Evolutionary conservation across 2,797 vertebrate species (phyloP).

Genomic region (Neosilurus mollespiculum): DNA sequence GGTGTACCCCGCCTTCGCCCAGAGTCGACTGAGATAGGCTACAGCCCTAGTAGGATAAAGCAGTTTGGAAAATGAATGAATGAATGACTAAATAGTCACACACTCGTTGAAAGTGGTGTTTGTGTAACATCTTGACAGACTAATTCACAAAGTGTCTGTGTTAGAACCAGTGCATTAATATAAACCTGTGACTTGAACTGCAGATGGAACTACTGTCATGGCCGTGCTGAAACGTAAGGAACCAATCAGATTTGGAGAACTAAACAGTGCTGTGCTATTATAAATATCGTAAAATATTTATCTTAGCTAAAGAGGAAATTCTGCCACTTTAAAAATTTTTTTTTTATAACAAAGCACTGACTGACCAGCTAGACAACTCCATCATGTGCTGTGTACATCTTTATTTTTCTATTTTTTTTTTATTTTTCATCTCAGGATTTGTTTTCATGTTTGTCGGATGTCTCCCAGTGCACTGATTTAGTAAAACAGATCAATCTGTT

Average conservation of each 20-base stretch:
- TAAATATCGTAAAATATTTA: not conserved
- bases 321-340: not conserved
- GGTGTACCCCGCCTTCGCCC: too few relatives aligned
- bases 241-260: not conserved
- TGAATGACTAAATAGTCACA: too few relatives aligned
- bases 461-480: not conserved
- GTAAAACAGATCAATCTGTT: not conserved
- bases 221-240: not conserved
- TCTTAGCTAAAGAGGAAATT: not conserved
- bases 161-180: not conserved
- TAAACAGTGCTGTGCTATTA: not conserved
- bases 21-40: too few relatives aligned
- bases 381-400: not conserved
- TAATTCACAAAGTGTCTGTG: not conserved
- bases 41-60: too few relatives aligned
- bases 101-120: not conserved
- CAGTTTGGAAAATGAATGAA: too few relatives aligned
- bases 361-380: not conserved
- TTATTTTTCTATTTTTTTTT: not conserved
- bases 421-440: not conserved
- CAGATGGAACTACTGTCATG: not conserved
- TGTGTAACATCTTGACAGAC: not conserved
- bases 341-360: not conserved
- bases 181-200: not conserved
- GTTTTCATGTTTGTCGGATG: not conserved